Conservation (phyloP, 2,888 invertebrate genomes). For the Diarsia brunnea region DNA sequence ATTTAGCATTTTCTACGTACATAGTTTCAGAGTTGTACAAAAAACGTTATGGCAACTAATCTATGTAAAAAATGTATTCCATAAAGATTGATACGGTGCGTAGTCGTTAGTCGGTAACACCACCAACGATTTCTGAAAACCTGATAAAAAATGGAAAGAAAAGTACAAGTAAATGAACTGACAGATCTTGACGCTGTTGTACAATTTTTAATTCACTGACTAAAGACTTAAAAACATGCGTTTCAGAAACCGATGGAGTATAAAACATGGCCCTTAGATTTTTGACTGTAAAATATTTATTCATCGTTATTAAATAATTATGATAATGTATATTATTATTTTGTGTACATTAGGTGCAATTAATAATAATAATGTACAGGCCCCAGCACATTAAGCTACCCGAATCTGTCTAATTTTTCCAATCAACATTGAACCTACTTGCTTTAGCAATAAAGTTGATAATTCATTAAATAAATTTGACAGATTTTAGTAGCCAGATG, state of each 20-base stretch:
- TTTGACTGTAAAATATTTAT: constrained; percentile 71
- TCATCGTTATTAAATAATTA: constrained; percentile 66
- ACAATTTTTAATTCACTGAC: no score
- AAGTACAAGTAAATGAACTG: neutral
- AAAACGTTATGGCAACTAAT: neutral
- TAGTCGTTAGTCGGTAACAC: constrained; percentile 18
- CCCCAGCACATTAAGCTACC: no score
- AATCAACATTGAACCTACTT: no score
- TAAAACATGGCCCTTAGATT: constrained; percentile 39
- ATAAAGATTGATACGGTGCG: neutral
- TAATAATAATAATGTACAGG: constrained; percentile 20
- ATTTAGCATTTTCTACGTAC: neutral
- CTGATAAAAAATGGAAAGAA: neutral
- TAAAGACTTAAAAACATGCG: neutral
- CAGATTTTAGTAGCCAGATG: no score
- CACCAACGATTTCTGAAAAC: constrained; percentile 13
- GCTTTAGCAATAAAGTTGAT: no score
- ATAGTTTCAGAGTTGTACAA: constrained; percentile 6
- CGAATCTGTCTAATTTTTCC: no score
- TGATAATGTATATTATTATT: constrained; percentile 46
- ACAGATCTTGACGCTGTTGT: neutral
- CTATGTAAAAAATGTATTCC: constrained; percentile 9
- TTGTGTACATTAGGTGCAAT: constrained; percentile 17
- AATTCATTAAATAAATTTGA: no score
- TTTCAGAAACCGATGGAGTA: neutral